Conservation (phyloP, 1,140 invertebrate species). For the Euura saliciscinereae region DNA sequence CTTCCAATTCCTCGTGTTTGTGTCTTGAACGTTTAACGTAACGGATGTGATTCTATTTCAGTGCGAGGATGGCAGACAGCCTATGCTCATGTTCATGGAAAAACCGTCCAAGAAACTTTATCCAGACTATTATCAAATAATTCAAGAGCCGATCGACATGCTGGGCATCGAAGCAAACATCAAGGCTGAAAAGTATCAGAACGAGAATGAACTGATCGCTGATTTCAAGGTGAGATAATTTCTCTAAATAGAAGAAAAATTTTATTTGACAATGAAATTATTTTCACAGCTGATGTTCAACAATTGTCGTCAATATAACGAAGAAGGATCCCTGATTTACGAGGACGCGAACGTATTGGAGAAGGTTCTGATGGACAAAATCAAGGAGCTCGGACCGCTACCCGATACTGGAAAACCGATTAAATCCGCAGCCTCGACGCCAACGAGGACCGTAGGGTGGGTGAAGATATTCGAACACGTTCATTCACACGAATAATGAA, state of each 20-base stretch:
- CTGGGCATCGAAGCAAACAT: slow-evolving; percentile 92
- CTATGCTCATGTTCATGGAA: slow-evolving; percentile 94
- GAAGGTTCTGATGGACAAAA: slow-evolving; percentile 81
- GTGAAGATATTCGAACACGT: slow-evolving; percentile 20
- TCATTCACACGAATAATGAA: not conserved
- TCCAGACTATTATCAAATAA: slow-evolving; percentile 95
- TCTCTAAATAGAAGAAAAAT: slow-evolving; percentile 13
- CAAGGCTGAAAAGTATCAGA: slow-evolving; percentile 71
- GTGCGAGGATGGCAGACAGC: slow-evolving; percentile 81
- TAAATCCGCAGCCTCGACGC: slow-evolving; percentile 48
- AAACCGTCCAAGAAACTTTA: slow-evolving; percentile 95
- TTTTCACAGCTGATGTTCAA: slow-evolving; percentile 87
- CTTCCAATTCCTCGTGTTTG: slow-evolving; percentile 28
- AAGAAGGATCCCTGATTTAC: slow-evolving; percentile 93
- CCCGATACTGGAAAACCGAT: slow-evolving; percentile 42
- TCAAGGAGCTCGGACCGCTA: slow-evolving; percentile 74
- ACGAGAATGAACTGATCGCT: slow-evolving; percentile 68
- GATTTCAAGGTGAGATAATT: slow-evolving; percentile 68
- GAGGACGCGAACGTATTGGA: slow-evolving; percentile 92
- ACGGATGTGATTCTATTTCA: slow-evolving; percentile 40
- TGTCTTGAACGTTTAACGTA: slow-evolving; percentile 1
- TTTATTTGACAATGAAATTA: slow-evolving; percentile 2
- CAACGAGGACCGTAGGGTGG: slow-evolving; percentile 52
- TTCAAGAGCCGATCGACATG: slow-evolving; percentile 94
- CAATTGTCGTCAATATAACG: slow-evolving; percentile 95